These are phyloP conservation scores for Xanthorhoe designata DNA, from an alignment of 2,888 invertebrate species.

Conservation along the genomic window DNA sequence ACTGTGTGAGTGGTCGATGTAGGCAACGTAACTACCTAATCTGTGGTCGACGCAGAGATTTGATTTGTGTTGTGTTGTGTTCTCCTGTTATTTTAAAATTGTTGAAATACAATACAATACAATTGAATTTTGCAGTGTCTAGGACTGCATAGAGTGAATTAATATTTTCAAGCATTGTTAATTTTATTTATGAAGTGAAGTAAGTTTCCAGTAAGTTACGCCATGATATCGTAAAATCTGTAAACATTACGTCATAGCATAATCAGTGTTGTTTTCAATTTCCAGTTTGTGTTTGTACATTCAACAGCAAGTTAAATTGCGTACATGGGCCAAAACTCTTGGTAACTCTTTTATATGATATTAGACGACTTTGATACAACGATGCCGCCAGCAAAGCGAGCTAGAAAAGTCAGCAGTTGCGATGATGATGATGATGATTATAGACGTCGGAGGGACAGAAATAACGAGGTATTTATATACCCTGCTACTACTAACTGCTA, in stretches of 20 bases:
- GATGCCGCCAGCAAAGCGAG: slow-evolving; percentile 77
- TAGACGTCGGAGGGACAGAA: slow-evolving; percentile 89
- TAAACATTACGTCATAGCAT: slow-evolving; percentile 3
- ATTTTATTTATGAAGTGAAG: neutral
- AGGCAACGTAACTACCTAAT: too few relatives aligned
- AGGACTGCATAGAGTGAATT: too few relatives aligned
- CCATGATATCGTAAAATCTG: neutral
- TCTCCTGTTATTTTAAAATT: too few relatives aligned
- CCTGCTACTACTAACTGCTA: neutral
- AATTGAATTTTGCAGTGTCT: too few relatives aligned
- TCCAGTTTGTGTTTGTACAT: neutral
- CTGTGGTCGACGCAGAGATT: too few relatives aligned
- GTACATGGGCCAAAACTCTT: slow-evolving; percentile 39
- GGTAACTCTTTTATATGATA: slow-evolving; percentile 69
- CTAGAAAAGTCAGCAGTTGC: slow-evolving; percentile 82
- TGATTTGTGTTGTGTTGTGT: too few relatives aligned
- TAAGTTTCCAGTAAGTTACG: neutral
- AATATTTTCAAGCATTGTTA: too few relatives aligned
- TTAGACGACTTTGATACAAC: slow-evolving; percentile 59
- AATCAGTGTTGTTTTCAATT: slow-evolving; percentile 57
- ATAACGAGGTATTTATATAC: slow-evolving; percentile 87
- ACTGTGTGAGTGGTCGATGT: too few relatives aligned
- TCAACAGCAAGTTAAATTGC: slow-evolving; percentile 17
- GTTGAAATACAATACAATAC: too few relatives aligned
- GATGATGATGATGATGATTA: slow-evolving; percentile 91